phyloP scores from a whole-genome alignment of 1,140 invertebrate genomes.

The Drosophila biarmipes region DNA sequence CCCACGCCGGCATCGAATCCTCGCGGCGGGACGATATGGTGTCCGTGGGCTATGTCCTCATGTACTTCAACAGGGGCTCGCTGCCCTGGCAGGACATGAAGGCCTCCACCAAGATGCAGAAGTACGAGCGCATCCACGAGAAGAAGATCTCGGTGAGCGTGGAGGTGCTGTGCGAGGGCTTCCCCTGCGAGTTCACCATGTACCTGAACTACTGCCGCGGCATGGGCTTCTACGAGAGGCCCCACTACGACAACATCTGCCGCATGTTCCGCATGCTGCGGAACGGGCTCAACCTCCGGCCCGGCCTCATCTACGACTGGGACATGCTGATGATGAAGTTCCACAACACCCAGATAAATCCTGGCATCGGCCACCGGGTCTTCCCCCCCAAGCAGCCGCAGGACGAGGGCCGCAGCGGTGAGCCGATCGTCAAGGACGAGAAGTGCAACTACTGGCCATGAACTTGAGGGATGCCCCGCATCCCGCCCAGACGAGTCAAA shows the following conservation, averaged over 20 bases:
- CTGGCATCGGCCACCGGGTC: conserved; percentile 5
- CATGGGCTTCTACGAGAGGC: conserved; percentile 95
- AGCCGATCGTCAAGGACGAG: conserved; percentile 45
- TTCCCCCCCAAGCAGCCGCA: background rate
- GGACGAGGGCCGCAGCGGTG: conserved; percentile 42
- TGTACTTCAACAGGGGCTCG: conserved; percentile 96
- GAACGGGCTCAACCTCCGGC: conserved; percentile 90
- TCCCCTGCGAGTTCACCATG: conserved; percentile 98
- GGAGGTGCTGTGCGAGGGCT: conserved; percentile 96
- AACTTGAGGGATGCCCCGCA: too few species aligned
- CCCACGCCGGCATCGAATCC: conserved; percentile 95
- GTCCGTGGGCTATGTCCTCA: conserved; percentile 96
- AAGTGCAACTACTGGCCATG: conserved; percentile 11
- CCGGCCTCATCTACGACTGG: conserved; percentile 99
- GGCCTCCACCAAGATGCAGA: conserved; percentile 97
- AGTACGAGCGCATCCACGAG: conserved; percentile 98
- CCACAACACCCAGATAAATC: conserved; percentile 55
- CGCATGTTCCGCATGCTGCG: conserved; percentile 97
- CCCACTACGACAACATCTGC: conserved; percentile 96
- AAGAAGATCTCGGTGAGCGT: conserved; percentile 98
- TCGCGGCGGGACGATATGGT: conserved; percentile 97
- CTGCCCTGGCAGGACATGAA: conserved; percentile 97
- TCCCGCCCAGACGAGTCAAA: background rate
- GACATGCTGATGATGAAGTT: conserved; percentile 98
- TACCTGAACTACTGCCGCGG: conserved; percentile 98